Evolutionary conservation across 1,140 invertebrate genomes (phyloP).

Genomic region (Cherax quadricarinatus): DNA sequence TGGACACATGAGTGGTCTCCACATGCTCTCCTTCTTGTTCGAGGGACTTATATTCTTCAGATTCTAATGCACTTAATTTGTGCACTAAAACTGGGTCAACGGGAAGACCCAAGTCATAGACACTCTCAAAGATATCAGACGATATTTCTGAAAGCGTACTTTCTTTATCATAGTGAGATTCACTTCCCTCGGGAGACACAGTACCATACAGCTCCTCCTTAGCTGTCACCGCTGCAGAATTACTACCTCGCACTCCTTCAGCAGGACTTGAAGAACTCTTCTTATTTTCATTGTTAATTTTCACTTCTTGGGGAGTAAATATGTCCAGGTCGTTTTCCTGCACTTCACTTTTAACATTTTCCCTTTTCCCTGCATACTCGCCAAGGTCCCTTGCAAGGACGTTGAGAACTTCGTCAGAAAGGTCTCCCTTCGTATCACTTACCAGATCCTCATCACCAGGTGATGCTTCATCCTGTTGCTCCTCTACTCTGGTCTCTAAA

Average conservation of each 20-base stretch:
- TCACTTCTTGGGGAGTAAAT: not conserved
- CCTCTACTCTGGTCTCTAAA: not conserved
- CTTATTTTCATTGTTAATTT: not conserved
- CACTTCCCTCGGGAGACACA: slow-evolving; percentile 11
- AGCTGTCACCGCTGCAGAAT: slow-evolving; percentile 29
- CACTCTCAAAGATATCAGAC: slow-evolving; percentile 48
- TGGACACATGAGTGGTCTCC: not conserved
- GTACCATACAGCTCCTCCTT: slow-evolving; percentile 20
- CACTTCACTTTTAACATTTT: not conserved
- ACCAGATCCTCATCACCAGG: not conserved
- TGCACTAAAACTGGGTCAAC: not conserved
- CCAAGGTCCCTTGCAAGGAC: not conserved
- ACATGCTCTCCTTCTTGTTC: not conserved
- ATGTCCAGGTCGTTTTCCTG: not conserved
- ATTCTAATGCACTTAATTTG: slow-evolving; percentile 18
- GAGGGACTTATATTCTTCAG: not conserved
- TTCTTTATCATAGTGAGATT: slow-evolving; percentile 26
- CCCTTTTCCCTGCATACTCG: not conserved
- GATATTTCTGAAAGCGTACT: slow-evolving; percentile 55
- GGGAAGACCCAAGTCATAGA: not conserved
- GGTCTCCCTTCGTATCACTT: not conserved
- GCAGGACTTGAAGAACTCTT: not conserved
- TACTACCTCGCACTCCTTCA: not conserved
- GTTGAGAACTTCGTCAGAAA: not conserved
- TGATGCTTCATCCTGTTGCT: not conserved